Evolutionary conservation across 2,797 vertebrate species (phyloP), one percentile per base, ranked within the genome.

Genomic region (Garrulus glandarius): DNA sequence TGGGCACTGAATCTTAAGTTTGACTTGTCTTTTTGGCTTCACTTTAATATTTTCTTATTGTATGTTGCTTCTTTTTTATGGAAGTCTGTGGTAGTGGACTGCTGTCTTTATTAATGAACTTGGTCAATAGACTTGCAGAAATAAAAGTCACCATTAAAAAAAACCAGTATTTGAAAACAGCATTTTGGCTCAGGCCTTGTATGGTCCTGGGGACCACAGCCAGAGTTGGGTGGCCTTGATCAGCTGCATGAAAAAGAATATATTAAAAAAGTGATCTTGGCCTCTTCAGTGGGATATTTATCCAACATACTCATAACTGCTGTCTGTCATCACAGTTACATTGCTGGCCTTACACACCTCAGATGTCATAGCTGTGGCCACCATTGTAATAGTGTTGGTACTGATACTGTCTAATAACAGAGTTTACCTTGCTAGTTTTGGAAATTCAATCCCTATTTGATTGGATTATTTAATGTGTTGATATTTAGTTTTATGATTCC

Each of bases 121-220:
- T 64, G 29, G 26, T 68, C 34, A 32, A 5, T 49, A 11, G 32
- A 79, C 21, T 69, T 24, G 11, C 24, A 77, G 83, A 77, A 85
- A 50, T 72, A 43, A 41, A 83, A 72, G 21, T 49, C 36, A 21
- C 15, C 22, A 15, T 47, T 26, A 29, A 60, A 55, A 85, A 75
- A 81, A 84, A 20, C 4, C 4, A 36, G 10, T n/a, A 9, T 86
- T 80, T 70, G 49, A 74, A 88, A 67, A n/a, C 2, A 67, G 18
- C 26, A 12, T 85, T 94, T 94, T 93, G 46, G 21, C 13, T 87
- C 44, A 9, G 27, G 44, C 19, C 4, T 36, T 65, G 13, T 24
- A 21, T 0, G 0, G 5, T 57, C 3, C 3, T 8, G 4, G 26
- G 37, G 39, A 57, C 55, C 0, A 4, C 55, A 79, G 75, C 16